Evolutionary conservation across 2,113 vertebrate species (phyloP).

Genomic region (Paedocypris sp.): DNA sequence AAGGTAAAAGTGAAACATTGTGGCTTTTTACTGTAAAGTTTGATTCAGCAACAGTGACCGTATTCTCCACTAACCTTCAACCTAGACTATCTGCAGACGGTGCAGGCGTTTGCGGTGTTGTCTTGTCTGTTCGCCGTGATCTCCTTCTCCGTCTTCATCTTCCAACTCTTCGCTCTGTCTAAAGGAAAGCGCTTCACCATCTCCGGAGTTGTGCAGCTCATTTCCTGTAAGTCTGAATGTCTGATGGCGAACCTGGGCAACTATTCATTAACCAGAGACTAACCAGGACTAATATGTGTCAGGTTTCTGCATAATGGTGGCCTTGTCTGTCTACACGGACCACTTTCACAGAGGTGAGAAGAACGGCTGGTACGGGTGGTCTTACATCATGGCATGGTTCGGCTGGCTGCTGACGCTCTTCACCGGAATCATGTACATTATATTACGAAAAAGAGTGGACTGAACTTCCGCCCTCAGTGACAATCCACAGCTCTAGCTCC

Average conservation of each 20-base stretch:
- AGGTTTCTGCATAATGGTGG: slow-evolving; percentile 89
- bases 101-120: slow-evolving; percentile 84
- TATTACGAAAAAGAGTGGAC: slow-evolving; percentile 79
- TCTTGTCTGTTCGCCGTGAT: slow-evolving; percentile 82
- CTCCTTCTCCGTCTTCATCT: slow-evolving; percentile 75
- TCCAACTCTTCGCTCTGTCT: slow-evolving; percentile 86
- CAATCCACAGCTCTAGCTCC: background rate
- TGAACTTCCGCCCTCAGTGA: slow-evolving; percentile 28
- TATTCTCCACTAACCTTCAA: too few species aligned
- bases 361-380: slow-evolving; percentile 72
- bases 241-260: background rate
- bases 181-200: slow-evolving; percentile 90
- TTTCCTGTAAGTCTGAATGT: slow-evolving; percentile 68
- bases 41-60: background rate
- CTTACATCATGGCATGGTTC: slow-evolving; percentile 87
- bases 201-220: slow-evolving; percentile 75
- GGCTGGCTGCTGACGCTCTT: slow-evolving; percentile 79
- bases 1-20: slow-evolving; percentile 26
- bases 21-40: background rate
- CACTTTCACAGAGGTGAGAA: slow-evolving; percentile 55
- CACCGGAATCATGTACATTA: slow-evolving; percentile 81
- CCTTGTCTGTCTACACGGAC: slow-evolving; percentile 80
- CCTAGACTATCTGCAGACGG: slow-evolving; percentile 70
- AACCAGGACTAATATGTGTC: too few species aligned
- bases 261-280: too few species aligned